Evolutionary conservation across 2,113 vertebrate species (phyloP).

Genomic region (Capreolus pygargus): DNA sequence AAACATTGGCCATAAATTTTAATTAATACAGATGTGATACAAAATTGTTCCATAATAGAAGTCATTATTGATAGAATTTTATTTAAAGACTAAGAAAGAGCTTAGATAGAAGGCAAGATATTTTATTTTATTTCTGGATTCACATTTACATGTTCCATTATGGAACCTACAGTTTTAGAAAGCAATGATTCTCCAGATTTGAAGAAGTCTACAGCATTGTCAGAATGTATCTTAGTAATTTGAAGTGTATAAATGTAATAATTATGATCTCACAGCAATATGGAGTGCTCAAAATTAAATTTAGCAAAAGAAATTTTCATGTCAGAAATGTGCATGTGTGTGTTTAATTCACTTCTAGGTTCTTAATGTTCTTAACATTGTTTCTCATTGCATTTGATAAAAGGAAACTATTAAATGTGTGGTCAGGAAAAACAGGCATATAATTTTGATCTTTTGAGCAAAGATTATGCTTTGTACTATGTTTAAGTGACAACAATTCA

Average conservation of each 20-base stretch:
- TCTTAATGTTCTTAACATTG: background rate
- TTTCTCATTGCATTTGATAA: background rate
- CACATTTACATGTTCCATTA: background rate
- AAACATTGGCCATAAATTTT: background rate
- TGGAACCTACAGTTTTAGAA: background rate
- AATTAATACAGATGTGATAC: background rate
- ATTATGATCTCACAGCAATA: background rate
- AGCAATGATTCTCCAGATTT: background rate
- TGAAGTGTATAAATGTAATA: background rate
- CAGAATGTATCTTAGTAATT: background rate
- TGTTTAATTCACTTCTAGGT: background rate
- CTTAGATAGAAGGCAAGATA: background rate
- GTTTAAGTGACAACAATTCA: background rate
- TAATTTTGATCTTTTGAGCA: background rate
- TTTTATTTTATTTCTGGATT: background rate
- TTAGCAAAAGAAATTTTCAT: background rate
- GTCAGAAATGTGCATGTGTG: background rate
- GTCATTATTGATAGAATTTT: background rate
- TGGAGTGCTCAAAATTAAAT: background rate
- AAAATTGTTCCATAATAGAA: background rate
- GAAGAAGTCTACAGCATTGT: background rate
- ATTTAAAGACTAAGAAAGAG: background rate
- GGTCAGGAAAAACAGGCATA: background rate
- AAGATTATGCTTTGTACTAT: background rate
- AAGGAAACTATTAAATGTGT: background rate